phyloP scores from a whole-genome alignment of 1,140 invertebrate species.

The Drosophila nikananu region DNA sequence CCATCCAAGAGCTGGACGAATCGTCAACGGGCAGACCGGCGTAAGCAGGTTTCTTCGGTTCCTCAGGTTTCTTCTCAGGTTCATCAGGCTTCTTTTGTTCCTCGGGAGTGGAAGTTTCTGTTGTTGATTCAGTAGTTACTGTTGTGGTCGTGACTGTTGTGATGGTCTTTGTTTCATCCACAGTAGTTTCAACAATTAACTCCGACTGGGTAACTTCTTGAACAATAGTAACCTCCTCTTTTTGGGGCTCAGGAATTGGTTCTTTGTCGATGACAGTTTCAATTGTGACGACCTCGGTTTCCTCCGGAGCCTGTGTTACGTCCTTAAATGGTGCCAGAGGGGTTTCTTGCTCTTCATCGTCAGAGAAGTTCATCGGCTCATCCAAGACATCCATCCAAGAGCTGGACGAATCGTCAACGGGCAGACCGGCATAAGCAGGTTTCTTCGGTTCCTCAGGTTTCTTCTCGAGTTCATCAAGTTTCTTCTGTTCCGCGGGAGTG shows the following conservation, averaged over 20 bases:
- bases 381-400: no score
- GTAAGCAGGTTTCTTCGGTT: background rate
- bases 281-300: no score
- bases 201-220: background rate
- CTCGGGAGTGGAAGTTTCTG: no score
- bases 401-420: conserved; percentile 73
- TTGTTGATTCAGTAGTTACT: no score
- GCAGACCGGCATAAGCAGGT: conserved; percentile 56
- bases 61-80: no score
- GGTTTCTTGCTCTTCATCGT: no score
- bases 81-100: no score
- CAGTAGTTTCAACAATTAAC: conserved; percentile 3
- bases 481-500: no score
- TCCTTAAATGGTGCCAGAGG: no score
- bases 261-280: conserved; percentile 31
- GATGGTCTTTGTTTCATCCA: conserved; percentile 3
- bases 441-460: background rate
- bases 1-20: conserved; percentile 79
- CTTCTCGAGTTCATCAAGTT: background rate
- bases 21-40: conserved; percentile 79
- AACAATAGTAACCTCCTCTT: background rate
- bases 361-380: no score
- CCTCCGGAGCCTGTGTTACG: no score
- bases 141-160: no score
- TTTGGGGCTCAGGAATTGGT: background rate